Conservation (phyloP, 2,888 invertebrate species). For the Stegana nigrithorax region DNA sequence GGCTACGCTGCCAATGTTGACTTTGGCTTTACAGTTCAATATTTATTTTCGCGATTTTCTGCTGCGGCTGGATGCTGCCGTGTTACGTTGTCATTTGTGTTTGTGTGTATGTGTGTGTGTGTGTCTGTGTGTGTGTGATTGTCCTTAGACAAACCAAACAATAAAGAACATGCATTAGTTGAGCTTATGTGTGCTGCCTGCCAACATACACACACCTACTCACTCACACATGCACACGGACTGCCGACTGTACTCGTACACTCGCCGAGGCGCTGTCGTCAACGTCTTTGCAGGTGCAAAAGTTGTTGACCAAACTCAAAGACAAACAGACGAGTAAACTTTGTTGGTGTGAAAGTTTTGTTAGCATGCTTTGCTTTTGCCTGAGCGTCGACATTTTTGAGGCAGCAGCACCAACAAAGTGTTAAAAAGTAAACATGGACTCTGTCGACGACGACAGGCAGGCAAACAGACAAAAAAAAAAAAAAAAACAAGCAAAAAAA, state of each 20-base stretch:
- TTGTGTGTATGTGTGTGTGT: slow-evolving; percentile 9
- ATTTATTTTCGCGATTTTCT: slow-evolving; percentile 65
- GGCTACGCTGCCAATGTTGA: slow-evolving; percentile 42
- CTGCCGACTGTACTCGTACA: too few species aligned
- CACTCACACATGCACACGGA: too few species aligned
- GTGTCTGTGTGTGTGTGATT: slow-evolving; percentile 39
- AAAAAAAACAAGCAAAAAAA: too few species aligned
- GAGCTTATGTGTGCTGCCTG: slow-evolving; percentile 48
- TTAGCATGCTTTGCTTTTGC: background rate
- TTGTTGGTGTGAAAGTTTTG: slow-evolving; percentile 10
- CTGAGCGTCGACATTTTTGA: background rate
- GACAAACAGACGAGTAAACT: slow-evolving; percentile 43
- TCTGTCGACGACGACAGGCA: background rate
- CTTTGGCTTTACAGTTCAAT: slow-evolving; percentile 64
- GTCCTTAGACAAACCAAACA: slow-evolving; percentile 44
- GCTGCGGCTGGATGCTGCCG: slow-evolving; percentile 23
- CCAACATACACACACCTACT: slow-evolving; percentile 1
- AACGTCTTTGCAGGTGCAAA: slow-evolving; percentile 45
- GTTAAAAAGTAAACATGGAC: slow-evolving; percentile 12
- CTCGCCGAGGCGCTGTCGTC: too few species aligned
- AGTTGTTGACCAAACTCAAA: slow-evolving; percentile 62
- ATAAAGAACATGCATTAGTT: slow-evolving; percentile 58
- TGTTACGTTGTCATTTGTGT: background rate
- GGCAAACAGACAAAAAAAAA: too few species aligned
- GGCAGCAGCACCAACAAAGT: slow-evolving; percentile 6